phyloP scores from a whole-genome alignment of 2,113 vertebrate species.

The Motacilla tschutschensis region DNA sequence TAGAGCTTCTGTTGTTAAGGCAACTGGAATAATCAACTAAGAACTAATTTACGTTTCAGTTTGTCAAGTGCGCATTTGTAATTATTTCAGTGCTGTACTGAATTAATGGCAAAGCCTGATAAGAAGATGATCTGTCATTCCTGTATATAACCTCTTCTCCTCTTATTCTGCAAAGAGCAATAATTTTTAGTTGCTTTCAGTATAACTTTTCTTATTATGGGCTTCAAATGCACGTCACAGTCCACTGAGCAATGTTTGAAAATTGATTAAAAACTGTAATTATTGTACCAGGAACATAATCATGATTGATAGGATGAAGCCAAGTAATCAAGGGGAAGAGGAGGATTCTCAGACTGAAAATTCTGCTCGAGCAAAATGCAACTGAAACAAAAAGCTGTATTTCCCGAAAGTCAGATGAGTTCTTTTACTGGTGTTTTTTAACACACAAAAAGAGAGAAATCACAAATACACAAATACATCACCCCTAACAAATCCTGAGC shows the following conservation, averaged over 20 bases:
- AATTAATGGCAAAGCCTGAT: slow-evolving; percentile 2
- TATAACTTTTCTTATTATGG: not conserved
- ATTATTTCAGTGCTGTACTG: slow-evolving; percentile 1
- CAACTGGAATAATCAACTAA: not conserved
- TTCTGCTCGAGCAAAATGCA: not conserved
- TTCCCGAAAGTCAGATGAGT: not conserved
- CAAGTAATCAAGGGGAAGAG: not conserved
- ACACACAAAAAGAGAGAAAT: not conserved
- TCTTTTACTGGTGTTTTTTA: not conserved
- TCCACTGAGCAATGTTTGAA: slow-evolving; percentile 20
- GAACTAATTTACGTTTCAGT: slow-evolving; percentile 15
- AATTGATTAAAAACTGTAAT: slow-evolving; percentile 51
- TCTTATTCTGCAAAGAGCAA: not conserved
- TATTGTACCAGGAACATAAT: slow-evolving; percentile 26
- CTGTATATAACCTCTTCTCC: not conserved
- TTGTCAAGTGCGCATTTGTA: not conserved
- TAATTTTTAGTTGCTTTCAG: not conserved
- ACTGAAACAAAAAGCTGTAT: not conserved
- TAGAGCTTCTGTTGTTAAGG: not conserved
- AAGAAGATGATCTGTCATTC: not conserved
- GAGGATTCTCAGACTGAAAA: not conserved
- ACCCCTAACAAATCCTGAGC: not conserved
- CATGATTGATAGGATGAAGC: slow-evolving; percentile 20
- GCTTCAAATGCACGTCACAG: slow-evolving; percentile 20
- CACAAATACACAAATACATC: not conserved